Conservation (phyloP, 1,140 invertebrate genomes). For the Muscidifurax raptorellus region DNA sequence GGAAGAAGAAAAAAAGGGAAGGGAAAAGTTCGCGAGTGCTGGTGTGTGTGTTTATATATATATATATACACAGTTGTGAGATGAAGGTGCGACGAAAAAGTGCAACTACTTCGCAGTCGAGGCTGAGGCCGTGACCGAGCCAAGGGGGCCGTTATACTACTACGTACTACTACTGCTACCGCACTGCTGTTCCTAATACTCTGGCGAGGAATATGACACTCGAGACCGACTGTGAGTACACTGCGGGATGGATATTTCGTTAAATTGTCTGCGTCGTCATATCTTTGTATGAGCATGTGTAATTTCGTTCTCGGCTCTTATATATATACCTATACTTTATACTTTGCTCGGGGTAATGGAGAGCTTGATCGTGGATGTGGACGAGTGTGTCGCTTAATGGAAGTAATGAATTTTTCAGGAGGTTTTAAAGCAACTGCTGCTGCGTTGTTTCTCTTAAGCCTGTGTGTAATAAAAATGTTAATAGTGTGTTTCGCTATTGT, state of each 20-base stretch:
- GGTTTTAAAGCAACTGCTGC: background rate
- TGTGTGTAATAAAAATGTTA: too few species aligned
- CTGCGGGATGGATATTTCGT: too few species aligned
- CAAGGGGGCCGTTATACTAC: background rate
- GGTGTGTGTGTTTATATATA: background rate
- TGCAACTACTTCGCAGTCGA: background rate
- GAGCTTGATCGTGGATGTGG: too few species aligned
- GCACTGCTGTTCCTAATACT: too few species aligned
- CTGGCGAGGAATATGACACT: background rate
- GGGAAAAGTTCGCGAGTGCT: background rate
- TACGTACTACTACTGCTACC: background rate
- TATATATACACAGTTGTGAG: background rate
- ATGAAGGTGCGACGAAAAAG: slow-evolving; percentile 23
- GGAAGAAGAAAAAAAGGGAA: too few species aligned
- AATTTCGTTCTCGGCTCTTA: too few species aligned
- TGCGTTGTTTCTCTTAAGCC: too few species aligned
- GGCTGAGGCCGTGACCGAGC: too few species aligned
- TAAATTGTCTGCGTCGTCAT: background rate
- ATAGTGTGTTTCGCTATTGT: too few species aligned
- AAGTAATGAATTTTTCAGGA: background rate
- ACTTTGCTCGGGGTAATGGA: background rate
- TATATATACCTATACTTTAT: too few species aligned
- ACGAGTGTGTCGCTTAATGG: background rate
- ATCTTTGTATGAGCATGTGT: too few species aligned
- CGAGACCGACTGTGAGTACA: slow-evolving; percentile 24